Conservation (phyloP, 2,113 vertebrate species). For the Panthera uncia region DNA sequence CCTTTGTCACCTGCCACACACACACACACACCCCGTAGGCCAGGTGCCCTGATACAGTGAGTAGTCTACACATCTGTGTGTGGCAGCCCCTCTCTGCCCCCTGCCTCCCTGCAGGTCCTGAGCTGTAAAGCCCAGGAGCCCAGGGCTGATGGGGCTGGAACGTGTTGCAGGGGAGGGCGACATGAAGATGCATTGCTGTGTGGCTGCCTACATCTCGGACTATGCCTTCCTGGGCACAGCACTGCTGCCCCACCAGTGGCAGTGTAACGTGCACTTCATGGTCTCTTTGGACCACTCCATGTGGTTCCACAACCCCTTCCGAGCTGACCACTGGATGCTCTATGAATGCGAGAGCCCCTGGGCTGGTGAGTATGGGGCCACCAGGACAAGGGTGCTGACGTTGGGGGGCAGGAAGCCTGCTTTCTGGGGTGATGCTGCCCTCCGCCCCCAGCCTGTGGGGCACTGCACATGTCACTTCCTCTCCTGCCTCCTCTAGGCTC, state of each 20-base stretch:
- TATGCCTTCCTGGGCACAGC: constrained; percentile 91
- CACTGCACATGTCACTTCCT: not conserved
- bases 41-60: not conserved
- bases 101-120: constrained; percentile 48
- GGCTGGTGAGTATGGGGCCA: constrained; percentile 88
- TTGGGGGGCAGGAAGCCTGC: not conserved
- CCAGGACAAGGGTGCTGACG: not conserved
- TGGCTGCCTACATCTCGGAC: constrained; percentile 96
- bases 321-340: constrained; percentile 97
- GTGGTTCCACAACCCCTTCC: constrained; percentile 97
- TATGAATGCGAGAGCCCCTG: constrained; percentile 97
- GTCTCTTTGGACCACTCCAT: constrained; percentile 96
- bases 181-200: constrained; percentile 97
- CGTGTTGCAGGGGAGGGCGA: constrained; percentile 86
- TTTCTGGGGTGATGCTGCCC: not conserved
- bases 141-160: not conserved
- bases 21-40: not conserved
- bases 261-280: constrained; percentile 82
- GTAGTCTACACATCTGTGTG: not conserved
- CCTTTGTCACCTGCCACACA: not conserved
- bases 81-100: not conserved
- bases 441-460: not conserved
- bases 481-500: not conserved
- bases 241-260: constrained; percentile 86
- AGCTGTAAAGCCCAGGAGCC: constrained; percentile 49